These are phyloP conservation scores for Hesperophylax magnus DNA, from an alignment of 1,140 invertebrate genomes.

Conservation along the genomic window DNA sequence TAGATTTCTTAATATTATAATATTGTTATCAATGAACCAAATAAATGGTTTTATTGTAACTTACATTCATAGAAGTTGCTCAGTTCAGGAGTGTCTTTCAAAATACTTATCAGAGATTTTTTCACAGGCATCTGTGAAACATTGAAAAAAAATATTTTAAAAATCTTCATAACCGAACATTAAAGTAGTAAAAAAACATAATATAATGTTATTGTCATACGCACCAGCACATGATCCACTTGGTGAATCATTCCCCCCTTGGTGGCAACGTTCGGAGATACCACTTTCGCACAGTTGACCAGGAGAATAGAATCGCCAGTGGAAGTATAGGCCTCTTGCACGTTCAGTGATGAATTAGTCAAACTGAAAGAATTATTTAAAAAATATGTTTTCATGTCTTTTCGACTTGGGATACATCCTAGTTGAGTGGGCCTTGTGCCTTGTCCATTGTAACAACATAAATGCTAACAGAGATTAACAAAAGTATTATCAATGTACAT, in stretches of 20 bases:
- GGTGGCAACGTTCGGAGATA: constrained; percentile 32
- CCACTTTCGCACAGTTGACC: constrained; percentile 48
- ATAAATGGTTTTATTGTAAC: constrained; percentile 2
- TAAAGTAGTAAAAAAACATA: too few species aligned
- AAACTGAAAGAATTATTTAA: constrained; percentile 26
- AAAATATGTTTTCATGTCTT: too few species aligned
- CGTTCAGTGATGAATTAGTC: constrained; percentile 23
- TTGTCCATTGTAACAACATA: too few species aligned
- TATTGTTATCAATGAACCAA: not conserved
- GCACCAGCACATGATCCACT: constrained; percentile 48
- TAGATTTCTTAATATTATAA: too few species aligned
- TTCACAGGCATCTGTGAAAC: constrained; percentile 15
- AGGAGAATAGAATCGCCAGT: constrained; percentile 12
- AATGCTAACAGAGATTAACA: too few species aligned
- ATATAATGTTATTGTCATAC: not conserved
- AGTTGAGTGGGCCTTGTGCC: too few species aligned
- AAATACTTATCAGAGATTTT: constrained; percentile 30
- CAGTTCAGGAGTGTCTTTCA: constrained; percentile 20
- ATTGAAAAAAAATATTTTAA: too few species aligned
- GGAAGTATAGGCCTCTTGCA: not conserved
- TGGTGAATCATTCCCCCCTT: constrained; percentile 43
- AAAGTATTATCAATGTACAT: too few species aligned
- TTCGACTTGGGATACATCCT: too few species aligned
- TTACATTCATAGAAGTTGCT: constrained; percentile 37
- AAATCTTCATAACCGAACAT: too few species aligned